These are phyloP conservation scores for Scytalopus superciliaris DNA, from an alignment of 2,113 vertebrate genomes.

Conservation along the genomic window DNA sequence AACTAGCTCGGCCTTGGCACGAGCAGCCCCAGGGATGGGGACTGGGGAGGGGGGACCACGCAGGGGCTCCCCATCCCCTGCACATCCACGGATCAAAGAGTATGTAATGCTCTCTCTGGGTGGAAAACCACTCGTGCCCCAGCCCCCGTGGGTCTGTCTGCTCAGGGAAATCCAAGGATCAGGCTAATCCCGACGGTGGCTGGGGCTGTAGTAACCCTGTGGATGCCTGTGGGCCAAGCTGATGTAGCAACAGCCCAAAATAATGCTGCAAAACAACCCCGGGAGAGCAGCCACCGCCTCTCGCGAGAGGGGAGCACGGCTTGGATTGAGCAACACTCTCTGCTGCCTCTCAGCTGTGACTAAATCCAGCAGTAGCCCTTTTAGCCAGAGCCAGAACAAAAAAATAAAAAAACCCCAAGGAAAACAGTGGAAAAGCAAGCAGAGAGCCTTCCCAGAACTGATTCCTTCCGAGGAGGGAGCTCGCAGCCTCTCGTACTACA, in stretches of 20 bases:
- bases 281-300: constrained; percentile 5
- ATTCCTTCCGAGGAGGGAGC: fast-evolving
- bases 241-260: constrained; percentile 19
- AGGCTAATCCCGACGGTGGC: neutral
- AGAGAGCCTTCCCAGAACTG: neutral
- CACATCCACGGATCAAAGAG: fast-evolving
- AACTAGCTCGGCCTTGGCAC: neutral
- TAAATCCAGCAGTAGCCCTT: neutral
- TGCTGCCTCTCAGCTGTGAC: neutral
- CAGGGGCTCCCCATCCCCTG: neutral
- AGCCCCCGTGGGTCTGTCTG: neutral
- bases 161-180: neutral
- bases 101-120: fast-evolving
- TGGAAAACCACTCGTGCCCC: fast-evolving
- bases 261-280: constrained; percentile 14
- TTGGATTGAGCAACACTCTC: neutral
- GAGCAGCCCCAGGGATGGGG: fast-evolving
- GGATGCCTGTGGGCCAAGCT: neutral
- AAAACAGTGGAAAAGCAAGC: neutral
- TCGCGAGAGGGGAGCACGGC: constrained; percentile 14
- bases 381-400: neutral
- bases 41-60: fast-evolving
- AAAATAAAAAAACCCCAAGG: neutral
- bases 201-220: neutral
- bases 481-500: too few species aligned